These are phyloP conservation scores for Cotesia chilonis DNA, from an alignment of 1,140 invertebrate species.

Conservation along the genomic window DNA sequence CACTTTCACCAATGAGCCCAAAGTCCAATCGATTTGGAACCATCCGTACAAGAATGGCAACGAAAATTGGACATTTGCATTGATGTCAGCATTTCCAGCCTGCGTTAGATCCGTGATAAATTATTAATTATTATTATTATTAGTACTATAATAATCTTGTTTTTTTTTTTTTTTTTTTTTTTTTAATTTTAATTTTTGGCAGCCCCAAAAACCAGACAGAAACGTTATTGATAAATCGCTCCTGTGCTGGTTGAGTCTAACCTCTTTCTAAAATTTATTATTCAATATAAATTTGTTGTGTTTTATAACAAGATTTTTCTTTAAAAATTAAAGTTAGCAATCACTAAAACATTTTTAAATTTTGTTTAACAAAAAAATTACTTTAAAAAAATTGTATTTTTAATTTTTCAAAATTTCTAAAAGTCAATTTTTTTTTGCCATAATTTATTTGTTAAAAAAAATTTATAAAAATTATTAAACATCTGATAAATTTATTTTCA, in stretches of 20 bases:
- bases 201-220: constrained; percentile 40
- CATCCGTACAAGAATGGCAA: constrained; percentile 40
- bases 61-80: constrained; percentile 47
- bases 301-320: too few species aligned
- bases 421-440: too few species aligned
- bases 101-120: constrained; percentile 24
- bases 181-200: constrained; percentile 22
- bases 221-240: constrained; percentile 39
- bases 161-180: constrained; percentile 19
- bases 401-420: too few species aligned
- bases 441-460: too few species aligned
- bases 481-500: too few species aligned
- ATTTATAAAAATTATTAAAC: too few species aligned
- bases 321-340: too few species aligned
- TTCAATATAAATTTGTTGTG: too few species aligned
- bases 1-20: constrained; percentile 45
- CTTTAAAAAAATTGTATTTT: too few species aligned
- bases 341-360: too few species aligned
- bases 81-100: constrained; percentile 43
- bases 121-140: constrained; percentile 17
- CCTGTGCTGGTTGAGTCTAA: constrained; percentile 37
- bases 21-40: constrained; percentile 43
- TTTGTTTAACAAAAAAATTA: too few species aligned
- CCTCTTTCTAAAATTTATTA: background rate
- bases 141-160: background rate